phyloP scores from a whole-genome alignment of 2,797 vertebrate species.

The Darevskia mixta region DNA sequence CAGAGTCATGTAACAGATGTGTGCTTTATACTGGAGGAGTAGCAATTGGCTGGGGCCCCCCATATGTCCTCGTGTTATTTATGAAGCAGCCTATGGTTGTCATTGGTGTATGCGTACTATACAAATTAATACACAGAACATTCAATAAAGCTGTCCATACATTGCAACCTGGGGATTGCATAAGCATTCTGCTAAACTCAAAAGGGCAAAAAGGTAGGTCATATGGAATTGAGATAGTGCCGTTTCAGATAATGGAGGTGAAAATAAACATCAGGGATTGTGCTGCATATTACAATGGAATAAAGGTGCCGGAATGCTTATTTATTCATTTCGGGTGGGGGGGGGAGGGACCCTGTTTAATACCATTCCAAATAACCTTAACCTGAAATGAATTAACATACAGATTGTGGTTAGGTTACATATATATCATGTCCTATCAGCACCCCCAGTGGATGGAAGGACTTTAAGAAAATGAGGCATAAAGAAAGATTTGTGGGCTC shows the following conservation, averaged over 20 bases:
- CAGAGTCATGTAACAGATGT: neutral
- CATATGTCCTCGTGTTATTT: neutral
- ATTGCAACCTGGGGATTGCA: neutral
- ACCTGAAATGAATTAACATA: neutral
- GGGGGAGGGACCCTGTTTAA: neutral
- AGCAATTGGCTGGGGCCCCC: neutral
- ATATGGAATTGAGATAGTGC: neutral
- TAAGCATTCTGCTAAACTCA: neutral
- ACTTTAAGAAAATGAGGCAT: neutral
- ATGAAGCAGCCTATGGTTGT: neutral
- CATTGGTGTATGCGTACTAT: neutral
- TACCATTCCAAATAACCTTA: neutral
- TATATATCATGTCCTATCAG: neutral
- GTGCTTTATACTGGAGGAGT: neutral
- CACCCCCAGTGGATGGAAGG: neutral
- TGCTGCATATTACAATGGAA: neutral
- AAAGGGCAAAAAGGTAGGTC: neutral
- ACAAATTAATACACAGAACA: neutral
- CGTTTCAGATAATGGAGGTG: neutral
- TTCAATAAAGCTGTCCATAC: neutral
- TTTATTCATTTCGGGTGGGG: neutral
- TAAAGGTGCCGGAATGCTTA: neutral
- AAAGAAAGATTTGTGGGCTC: slow-evolving; percentile 24
- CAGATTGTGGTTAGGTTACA: neutral
- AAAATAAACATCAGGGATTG: slow-evolving; percentile 8